phyloP scores from a whole-genome alignment of 2,113 vertebrate genomes.

The Clinocottus analis region DNA sequence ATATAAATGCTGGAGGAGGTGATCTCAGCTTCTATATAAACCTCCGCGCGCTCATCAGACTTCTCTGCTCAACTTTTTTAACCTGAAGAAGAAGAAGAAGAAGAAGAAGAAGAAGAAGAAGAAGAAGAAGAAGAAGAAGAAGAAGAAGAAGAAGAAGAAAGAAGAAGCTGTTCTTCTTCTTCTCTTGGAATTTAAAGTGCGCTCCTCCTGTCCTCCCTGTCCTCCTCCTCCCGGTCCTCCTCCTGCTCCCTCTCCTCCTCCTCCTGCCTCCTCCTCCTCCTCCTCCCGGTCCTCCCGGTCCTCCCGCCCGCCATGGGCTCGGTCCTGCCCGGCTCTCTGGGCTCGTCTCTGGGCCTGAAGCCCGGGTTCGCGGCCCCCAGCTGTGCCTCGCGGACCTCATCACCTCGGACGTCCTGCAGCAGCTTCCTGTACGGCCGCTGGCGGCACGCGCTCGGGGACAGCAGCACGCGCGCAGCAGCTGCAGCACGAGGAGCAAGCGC shows the following conservation, averaged over 20 bases:
- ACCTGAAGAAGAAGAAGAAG: background rate
- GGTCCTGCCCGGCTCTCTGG: slow-evolving; percentile 90
- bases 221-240: background rate
- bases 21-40: background rate
- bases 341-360: slow-evolving; percentile 92
- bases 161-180: background rate
- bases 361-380: slow-evolving; percentile 87
- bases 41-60: background rate
- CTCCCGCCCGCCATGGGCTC: slow-evolving; percentile 87
- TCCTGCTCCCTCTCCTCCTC: too few relatives aligned
- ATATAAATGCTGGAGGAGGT: slow-evolving; percentile 43
- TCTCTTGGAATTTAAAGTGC: too few relatives aligned
- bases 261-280: too few relatives aligned
- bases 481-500: slow-evolving; percentile 88
- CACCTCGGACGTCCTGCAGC: slow-evolving; percentile 98
- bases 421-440: slow-evolving; percentile 98
- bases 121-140: too few relatives aligned
- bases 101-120: too few relatives aligned
- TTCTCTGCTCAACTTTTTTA: background rate
- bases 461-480: slow-evolving; percentile 83
- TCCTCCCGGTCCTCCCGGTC: background rate
- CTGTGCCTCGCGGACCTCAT: slow-evolving; percentile 95
- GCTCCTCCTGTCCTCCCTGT: too few relatives aligned
- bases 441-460: slow-evolving; percentile 95
- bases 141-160: too few relatives aligned